These are phyloP conservation scores for Montipora efflorescens DNA, from an alignment of 64 coral and sea anemone species.

Conservation along the genomic window DNA sequence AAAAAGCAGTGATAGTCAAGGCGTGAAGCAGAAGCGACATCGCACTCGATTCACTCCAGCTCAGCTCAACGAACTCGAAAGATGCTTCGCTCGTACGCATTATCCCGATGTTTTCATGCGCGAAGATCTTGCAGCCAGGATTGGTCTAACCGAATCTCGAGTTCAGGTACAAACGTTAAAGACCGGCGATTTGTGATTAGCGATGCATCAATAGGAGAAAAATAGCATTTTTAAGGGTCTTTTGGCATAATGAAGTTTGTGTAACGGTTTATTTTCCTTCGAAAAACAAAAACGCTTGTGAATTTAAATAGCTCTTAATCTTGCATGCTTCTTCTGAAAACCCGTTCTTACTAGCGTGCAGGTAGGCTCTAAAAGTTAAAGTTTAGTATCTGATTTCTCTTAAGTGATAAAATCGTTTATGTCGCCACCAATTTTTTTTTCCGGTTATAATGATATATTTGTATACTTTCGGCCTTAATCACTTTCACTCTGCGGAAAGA, in stretches of 20 bases:
- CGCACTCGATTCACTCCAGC: constrained; percentile 97
- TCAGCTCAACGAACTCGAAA: constrained; percentile 95
- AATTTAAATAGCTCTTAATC: constrained; percentile 44
- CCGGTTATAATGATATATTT: constrained; percentile 97
- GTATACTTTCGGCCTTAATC: constrained; percentile 97
- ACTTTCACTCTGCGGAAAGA: constrained; percentile 91
- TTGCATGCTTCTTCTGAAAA: constrained; percentile 17
- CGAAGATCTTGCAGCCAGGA: constrained; percentile 94
- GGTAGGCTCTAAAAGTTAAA: constrained; percentile 57
- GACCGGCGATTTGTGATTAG: constrained; percentile 52
- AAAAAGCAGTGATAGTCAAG: constrained; percentile 88
- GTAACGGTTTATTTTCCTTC: constrained; percentile 87
- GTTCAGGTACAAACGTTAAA: constrained; percentile 85
- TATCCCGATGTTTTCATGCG: constrained; percentile 99
- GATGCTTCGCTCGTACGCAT: constrained; percentile 95
- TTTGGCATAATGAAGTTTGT: constrained; percentile 92
- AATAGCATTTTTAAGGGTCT: constrained; percentile 83
- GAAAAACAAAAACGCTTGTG: constrained; percentile 45
- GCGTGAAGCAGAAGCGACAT: constrained; percentile 96
- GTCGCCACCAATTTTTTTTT: constrained; percentile 73
- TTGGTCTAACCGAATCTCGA: constrained; percentile 95
- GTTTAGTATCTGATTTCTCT: constrained; percentile 82
- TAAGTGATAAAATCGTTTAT: constrained; percentile 97
- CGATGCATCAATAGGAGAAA: constrained; percentile 88
- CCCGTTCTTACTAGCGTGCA: constrained; percentile 10